These are phyloP conservation scores for Holotrichia oblita DNA, from an alignment of 1,140 invertebrate genomes.

Conservation along the genomic window DNA sequence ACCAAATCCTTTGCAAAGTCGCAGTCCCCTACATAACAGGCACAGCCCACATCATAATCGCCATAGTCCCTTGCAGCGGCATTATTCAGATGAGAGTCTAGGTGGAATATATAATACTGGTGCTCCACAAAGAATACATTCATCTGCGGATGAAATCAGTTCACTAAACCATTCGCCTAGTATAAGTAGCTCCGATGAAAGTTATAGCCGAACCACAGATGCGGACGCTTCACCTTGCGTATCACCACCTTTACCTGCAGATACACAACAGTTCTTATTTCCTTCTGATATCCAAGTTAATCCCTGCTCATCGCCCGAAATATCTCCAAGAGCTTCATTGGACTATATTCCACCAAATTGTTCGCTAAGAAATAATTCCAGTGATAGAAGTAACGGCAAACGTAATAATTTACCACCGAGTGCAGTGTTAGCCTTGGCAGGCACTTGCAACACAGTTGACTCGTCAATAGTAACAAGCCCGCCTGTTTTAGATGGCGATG, in stretches of 20 bases:
- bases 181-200: slow-evolving; percentile 82
- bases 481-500: slow-evolving; percentile 57
- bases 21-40: slow-evolving; percentile 58
- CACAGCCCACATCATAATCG: slow-evolving; percentile 53
- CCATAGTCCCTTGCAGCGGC: slow-evolving; percentile 63
- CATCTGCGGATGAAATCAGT: slow-evolving; percentile 82
- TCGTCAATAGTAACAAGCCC: slow-evolving; percentile 61
- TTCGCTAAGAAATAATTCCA: slow-evolving; percentile 56
- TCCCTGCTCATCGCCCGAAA: slow-evolving; percentile 63
- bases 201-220: slow-evolving; percentile 79
- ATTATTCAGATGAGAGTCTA: slow-evolving; percentile 72
- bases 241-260: slow-evolving; percentile 65
- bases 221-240: slow-evolving; percentile 71
- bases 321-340: slow-evolving; percentile 62
- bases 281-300: slow-evolving; percentile 70
- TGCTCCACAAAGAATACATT: slow-evolving; percentile 68
- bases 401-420: slow-evolving; percentile 62
- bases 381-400: slow-evolving; percentile 50
- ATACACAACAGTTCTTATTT: slow-evolving; percentile 67
- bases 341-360: slow-evolving; percentile 63
- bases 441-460: slow-evolving; percentile 59
- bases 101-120: slow-evolving; percentile 60
- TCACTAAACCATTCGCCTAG: slow-evolving; percentile 81
- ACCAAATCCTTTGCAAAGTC: slow-evolving; percentile 59
- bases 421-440: slow-evolving; percentile 61